Percentiles rank a stretch among this genome's conserved stretches.
These are phyloP conservation scores for Pristionchus exspectatus DNA, from an alignment of 2,888 invertebrate genomes.

Conservation along the genomic window DNA sequence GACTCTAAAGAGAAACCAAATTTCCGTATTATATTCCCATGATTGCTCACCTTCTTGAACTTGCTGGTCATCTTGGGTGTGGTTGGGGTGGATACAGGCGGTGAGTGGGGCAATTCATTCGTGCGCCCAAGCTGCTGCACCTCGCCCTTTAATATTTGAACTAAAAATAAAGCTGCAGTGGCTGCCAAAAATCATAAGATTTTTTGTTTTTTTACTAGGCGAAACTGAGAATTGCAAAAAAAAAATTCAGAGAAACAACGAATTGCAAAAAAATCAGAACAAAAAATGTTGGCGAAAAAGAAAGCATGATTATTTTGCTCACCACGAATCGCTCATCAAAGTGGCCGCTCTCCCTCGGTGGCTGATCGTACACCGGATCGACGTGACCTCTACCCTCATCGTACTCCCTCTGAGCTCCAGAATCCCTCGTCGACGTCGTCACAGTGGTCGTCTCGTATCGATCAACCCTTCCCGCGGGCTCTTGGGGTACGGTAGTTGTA, in stretches of 20 bases:
- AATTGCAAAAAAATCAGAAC: background rate
- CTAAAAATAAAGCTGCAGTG: background rate
- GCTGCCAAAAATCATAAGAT: too few species aligned
- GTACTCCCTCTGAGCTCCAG: background rate
- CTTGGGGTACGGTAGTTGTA: background rate
- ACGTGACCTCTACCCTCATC: background rate
- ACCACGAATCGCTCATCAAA: slow-evolving; percentile 45
- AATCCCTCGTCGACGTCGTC: background rate
- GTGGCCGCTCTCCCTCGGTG: slow-evolving; percentile 41
- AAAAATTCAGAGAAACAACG: too few species aligned
- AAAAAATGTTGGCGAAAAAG: too few species aligned
- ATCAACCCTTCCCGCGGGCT: background rate
- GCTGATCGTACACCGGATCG: slow-evolving; percentile 39
- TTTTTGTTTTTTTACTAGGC: too few species aligned
- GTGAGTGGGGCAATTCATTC: slow-evolving; percentile 68
- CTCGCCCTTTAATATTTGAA: slow-evolving; percentile 24
- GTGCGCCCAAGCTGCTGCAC: slow-evolving; percentile 62
- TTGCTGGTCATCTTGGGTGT: slow-evolving; percentile 73
- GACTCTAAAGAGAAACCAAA: too few species aligned
- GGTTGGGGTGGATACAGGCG: slow-evolving; percentile 67
- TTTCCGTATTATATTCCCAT: too few species aligned
- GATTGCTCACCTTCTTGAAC: slow-evolving; percentile 66
- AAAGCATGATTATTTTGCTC: background rate
- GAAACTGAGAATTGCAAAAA: too few species aligned
- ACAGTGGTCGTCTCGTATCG: background rate